Evolutionary conservation across 2,113 vertebrate species (phyloP).

Genomic region (Seriola dumerili): DNA sequence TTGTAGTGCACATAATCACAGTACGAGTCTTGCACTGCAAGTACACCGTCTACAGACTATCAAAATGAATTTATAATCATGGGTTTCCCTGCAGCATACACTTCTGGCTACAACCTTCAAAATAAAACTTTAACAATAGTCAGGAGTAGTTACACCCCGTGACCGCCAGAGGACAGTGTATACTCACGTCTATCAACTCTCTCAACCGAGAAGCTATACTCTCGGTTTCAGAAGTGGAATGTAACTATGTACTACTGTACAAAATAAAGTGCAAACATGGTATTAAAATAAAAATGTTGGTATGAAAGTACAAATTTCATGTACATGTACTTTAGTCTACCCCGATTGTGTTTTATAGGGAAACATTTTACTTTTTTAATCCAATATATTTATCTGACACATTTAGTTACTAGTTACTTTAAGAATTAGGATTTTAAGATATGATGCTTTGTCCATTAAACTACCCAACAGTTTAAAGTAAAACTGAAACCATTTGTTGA

Average conservation of each 20-base stretch:
- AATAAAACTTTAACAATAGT: background rate
- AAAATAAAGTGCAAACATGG: no score
- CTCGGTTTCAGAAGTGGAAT: background rate
- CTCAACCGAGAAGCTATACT: background rate
- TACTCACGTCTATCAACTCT: background rate
- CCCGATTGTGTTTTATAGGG: no score
- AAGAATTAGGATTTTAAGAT: background rate
- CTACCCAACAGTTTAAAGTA: background rate
- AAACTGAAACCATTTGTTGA: background rate
- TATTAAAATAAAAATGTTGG: no score
- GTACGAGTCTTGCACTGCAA: no score
- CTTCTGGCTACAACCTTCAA: conserved; percentile 20
- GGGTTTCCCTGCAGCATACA: background rate
- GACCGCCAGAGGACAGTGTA: conserved; percentile 4
- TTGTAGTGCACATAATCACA: no score
- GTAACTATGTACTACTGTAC: background rate
- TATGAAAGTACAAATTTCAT: no score
- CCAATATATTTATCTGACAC: no score
- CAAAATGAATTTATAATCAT: no score
- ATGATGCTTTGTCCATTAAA: background rate
- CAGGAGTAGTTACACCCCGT: background rate
- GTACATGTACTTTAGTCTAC: no score
- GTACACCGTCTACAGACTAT: no score
- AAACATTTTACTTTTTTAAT: no score
- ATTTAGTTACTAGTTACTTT: no score